Conservation (phyloP, 2,797 vertebrate species). For the Pseudochirops cupreus region DNA sequence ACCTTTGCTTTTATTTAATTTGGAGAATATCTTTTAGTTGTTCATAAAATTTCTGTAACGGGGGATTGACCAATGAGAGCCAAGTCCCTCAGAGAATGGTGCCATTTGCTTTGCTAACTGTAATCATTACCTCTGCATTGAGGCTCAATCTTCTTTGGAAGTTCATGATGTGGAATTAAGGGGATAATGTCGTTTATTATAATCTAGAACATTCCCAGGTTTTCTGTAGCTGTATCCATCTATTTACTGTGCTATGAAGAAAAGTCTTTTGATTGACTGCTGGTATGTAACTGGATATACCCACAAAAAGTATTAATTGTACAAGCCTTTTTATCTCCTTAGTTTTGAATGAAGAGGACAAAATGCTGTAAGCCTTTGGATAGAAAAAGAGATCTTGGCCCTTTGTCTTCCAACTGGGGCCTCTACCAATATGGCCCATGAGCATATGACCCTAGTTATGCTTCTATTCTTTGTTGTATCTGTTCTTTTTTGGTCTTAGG, state of each 20-base stretch:
- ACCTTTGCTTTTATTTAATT: background rate
- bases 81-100: background rate
- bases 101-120: background rate
- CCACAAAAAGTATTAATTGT: background rate
- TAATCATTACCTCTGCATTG: background rate
- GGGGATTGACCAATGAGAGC: background rate
- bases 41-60: background rate
- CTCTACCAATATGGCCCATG: background rate
- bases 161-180: background rate
- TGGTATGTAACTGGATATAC: background rate
- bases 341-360: background rate
- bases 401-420: background rate
- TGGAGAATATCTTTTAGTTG: background rate
- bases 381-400: background rate
- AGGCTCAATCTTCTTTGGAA: background rate
- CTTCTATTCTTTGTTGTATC: background rate
- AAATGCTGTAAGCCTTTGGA: background rate
- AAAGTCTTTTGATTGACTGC: background rate
- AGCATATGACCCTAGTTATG: background rate
- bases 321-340: background rate
- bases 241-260: background rate
- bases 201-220: background rate
- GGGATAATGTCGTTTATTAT: background rate
- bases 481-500: background rate
- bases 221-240: background rate